Evolutionary conservation across 1,140 invertebrate genomes (phyloP), one percentile per base, ranked within the genome.

Genomic region (Schlechtendalia chinensis): DNA sequence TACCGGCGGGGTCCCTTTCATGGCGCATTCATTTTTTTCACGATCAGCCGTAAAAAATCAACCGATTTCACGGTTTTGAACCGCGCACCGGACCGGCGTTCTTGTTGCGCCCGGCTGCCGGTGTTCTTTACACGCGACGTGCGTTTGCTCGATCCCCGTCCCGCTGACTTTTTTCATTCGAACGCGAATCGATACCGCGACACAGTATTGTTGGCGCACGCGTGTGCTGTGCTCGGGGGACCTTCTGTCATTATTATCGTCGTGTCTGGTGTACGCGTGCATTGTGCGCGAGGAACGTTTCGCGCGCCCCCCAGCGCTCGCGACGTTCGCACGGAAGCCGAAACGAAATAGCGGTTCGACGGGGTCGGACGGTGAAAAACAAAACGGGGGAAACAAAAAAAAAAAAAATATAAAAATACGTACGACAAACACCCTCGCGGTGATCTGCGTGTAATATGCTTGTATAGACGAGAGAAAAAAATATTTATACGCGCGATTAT

Each of bases 61-160:
- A 77, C 61, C 74, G 74, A 77, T 77, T 77, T 77, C 74, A 77
- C 74, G 74, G 74, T 58, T 61, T 59, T 14, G 19, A 39, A 59
- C 56, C 17, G n/a, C 3, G 50, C n/a, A n/a, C 32, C 22, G 32
- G 19, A 65, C 63, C 19, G n/a, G n/a, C n/a, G n/a, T n/a, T n/a
- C 29, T 32, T 8, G 5, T 14, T 16, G 5, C 11, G 17, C 27
- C 5, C 16, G 1, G n/a, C 19, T 24, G 65, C 19, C n/a, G 8
- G 8, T 39, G 8, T 39, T 39, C 32, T 39, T 39, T 39, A 8
- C 8, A 47, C 63, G n/a, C 22, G 19, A 12, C 63, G 19, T 39
- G 65, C 14, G 32, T 53, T 24, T 24, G 17, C 12, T 3, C 65
- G n/a, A 39, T 4, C 32, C 32, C 8, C 32, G 3, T 54, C 50